Evolutionary conservation across 2,888 invertebrate genomes (phyloP), one percentile per base, ranked within the genome.

Genomic region (Dynastes maya): DNA sequence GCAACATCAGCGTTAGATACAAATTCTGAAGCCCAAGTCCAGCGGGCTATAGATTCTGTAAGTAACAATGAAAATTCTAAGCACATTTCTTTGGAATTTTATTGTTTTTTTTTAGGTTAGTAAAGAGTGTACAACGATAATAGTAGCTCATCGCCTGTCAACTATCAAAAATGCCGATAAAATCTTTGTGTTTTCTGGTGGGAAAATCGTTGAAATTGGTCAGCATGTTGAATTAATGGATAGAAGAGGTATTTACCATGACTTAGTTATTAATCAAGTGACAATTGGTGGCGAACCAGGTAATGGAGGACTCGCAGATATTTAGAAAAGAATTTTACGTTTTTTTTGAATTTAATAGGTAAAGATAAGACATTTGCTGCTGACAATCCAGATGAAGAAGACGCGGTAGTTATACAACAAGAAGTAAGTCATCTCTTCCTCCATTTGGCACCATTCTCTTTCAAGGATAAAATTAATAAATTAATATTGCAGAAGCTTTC

Each of bases 1-100:
- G 97, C 97, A 0, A 97, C 97, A 0, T 97, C 96, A 1, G 97
- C 97, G 0, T 90, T 97, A n/a, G 97, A 97, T 86, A 95, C 95
- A 0, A 92, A 94, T 58, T 96, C 96, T 80, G 98, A 98, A 89
- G 92, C 94, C 0, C 93, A 95, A 88, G 97, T 98, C 0, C 97
- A 97, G 89, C 92, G 92, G n/a, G 97, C 93, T 75, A 90, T 94
- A 79, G 95, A 93, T 88, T 93, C 91, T 89, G 95, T 93, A 86
- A 84, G 82, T 45, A 6, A 2, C 45, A 1, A 45, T 11, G 72
- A 11, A 22, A 65, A 45, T 55, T 40, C 11, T 32, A 22, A 6
- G 63, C 32, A 32, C 0, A 32, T 58, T 58, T 11, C 8, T 63
- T 32, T 16, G 13, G 40, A 49, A 80, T 32, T 9, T 2, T 5